A percentile compares a stretch with the other conserved stretches of the same genome.
phyloP scores from a whole-genome alignment of 2,113 vertebrate genomes.

The Marmota flaviventris region DNA sequence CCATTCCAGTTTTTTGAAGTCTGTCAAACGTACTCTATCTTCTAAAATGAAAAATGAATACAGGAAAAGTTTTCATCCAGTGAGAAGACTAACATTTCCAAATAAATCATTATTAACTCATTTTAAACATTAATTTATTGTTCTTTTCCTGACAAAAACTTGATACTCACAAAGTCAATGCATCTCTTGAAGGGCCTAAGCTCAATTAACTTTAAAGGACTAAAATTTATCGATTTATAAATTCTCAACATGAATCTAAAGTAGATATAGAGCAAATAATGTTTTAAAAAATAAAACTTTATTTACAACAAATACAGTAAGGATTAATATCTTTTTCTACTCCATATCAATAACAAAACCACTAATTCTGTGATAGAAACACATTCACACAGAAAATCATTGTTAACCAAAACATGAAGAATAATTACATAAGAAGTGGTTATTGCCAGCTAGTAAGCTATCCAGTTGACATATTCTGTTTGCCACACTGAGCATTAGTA shows the following conservation, averaged over 20 bases:
- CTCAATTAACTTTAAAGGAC: conserved; percentile 22
- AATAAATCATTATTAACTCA: background rate
- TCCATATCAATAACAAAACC: conserved; percentile 25
- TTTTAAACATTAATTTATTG: conserved; percentile 1
- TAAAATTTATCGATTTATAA: conserved; percentile 47
- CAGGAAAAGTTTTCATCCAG: conserved; percentile 41
- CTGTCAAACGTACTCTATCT: conserved; percentile 85
- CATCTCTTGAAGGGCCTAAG: conserved; percentile 25
- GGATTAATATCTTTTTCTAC: conserved; percentile 29
- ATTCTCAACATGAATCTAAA: conserved; percentile 20
- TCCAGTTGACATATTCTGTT: conserved; percentile 9
- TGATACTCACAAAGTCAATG: background rate
- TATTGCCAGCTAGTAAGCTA: background rate
- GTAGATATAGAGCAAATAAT: background rate
- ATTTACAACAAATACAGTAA: conserved; percentile 38
- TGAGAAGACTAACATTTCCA: background rate
- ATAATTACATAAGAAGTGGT: background rate
- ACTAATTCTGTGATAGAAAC: background rate
- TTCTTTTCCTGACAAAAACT: background rate
- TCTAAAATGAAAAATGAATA: conserved; percentile 86
- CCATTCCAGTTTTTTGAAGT: conserved; percentile 92
- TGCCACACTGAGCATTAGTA: background rate
- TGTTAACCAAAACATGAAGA: background rate
- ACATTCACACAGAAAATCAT: background rate
- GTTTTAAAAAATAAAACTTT: conserved; percentile 5